Percentiles rank a stretch among this genome's conserved stretches.
These are phyloP conservation scores for Chondrilla cf. caribensis DNA, from an alignment of 37 sponge, comb jelly and placozoan genomes.

Conservation along the genomic window DNA sequence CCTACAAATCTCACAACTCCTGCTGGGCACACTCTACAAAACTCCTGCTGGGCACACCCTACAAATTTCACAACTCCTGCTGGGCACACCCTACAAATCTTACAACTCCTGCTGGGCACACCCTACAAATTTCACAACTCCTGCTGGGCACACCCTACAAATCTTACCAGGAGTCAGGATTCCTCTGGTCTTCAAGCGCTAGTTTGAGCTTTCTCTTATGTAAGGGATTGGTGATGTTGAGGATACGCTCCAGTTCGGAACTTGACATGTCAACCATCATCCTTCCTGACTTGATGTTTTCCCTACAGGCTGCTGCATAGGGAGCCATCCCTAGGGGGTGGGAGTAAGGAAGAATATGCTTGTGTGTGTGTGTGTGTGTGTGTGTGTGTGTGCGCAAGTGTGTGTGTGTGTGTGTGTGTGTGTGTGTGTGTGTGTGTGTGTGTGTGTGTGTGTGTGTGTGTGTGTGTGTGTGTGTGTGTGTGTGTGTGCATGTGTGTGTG, in stretches of 20 bases:
- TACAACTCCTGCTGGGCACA: no score
- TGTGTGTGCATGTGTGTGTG: conserved; percentile 25
- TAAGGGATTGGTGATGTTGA: conserved; percentile 67
- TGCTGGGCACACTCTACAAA: no score
- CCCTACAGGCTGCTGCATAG: conserved; percentile 33
- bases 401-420: conserved; percentile 33
- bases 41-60: no score
- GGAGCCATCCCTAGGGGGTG: conserved; percentile 44
- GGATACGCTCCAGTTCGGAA: conserved; percentile 63
- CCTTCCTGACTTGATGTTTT: conserved; percentile 54
- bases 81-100: no score
- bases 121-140: no score
- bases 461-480: conserved; percentile 28
- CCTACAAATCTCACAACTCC: no score
- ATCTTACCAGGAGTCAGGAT: conserved; percentile 31
- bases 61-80: no score
- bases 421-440: conserved; percentile 26
- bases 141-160: no score
- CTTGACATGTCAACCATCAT: conserved; percentile 56
- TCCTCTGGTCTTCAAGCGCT: conserved; percentile 68
- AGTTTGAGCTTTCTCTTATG: conserved; percentile 79
- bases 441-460: conserved; percentile 27
- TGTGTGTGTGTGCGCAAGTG: conserved; percentile 34
- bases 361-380: conserved; percentile 47
- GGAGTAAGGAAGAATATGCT: neutral